Evolutionary conservation across 2,888 invertebrate genomes (phyloP), one percentile per base, ranked within the genome.

Genomic region (Acanthosepion lycidas): DNA sequence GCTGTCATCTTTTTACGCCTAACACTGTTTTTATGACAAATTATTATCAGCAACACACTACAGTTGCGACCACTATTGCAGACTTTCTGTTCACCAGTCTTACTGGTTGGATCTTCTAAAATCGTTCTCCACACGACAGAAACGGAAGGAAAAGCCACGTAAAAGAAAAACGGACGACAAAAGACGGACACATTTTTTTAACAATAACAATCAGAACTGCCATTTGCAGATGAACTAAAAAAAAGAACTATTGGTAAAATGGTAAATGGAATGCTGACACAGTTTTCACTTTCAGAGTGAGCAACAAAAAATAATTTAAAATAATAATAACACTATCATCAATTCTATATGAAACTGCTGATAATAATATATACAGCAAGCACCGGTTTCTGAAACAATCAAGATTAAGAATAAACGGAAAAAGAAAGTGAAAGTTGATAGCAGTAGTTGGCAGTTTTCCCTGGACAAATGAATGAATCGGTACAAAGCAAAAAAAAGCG

Each of bases 391-490:
- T 8, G 23, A 28, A 64, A 64, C 28, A 64, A 64, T 64, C 26
- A 64, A 23, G 64, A 23, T 33, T 33, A 33, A 64, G 26, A 28
- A 33, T 3, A 78, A 23, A 78, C 4, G n/a, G 78, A 12, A 12
- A 78, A 33, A 28, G 18, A 78, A 78, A 78, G 78, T 78, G 78
- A 78, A 78, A 78, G n/a, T n/a, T 15, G 78, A 78, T 33, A n/a
- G 78, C 78, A 78, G n/a, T n/a, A 18, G n/a, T 78, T n/a, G 78
- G 12, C 78, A 33, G n/a, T 33, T 33, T 78, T 78, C 78, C 15
- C n/a, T 33, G 78, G 78, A 78, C 78, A 78, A 78, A 78, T 78
- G 78, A 78, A 78, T 78, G 78, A 78, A 33, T 78, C 78, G 78
- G 12, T 15, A 78, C 78, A 78, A 78, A 78, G 59, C 23, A 20